phyloP scores from a whole-genome alignment of 2,797 vertebrate genomes.

The Clarias pachynema region DNA sequence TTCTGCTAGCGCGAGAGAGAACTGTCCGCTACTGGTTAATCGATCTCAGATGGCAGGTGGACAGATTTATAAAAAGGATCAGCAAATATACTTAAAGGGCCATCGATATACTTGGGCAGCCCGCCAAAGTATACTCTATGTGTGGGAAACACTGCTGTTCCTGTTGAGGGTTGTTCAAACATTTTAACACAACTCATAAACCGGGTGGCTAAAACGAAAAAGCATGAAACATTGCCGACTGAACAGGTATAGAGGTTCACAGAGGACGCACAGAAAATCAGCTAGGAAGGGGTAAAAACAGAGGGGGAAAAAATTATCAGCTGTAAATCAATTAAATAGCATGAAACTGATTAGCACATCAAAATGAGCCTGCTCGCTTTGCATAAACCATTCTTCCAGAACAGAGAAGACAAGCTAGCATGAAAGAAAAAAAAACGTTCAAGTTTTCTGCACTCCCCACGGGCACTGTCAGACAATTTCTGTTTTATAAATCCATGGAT shows the following conservation, averaged over 20 bases:
- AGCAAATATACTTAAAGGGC: too few relatives aligned
- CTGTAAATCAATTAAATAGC: conserved; percentile 53
- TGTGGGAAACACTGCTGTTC: conserved; percentile 50
- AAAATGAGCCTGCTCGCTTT: conserved; percentile 34
- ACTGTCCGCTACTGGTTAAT: too few relatives aligned
- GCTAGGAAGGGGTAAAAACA: not conserved
- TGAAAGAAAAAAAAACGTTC: conserved; percentile 34
- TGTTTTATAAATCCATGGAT: not conserved
- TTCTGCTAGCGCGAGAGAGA: too few relatives aligned
- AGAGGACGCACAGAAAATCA: conserved; percentile 11
- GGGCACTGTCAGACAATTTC: not conserved
- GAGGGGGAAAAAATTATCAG: conserved; percentile 31
- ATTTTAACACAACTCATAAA: not conserved
- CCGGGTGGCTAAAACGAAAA: conserved; percentile 60
- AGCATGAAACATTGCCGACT: not conserved
- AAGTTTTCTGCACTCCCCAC: conserved; percentile 11
- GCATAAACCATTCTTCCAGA: conserved; percentile 28
- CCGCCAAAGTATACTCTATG: too few relatives aligned
- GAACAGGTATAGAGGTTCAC: not conserved
- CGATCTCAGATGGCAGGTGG: too few relatives aligned
- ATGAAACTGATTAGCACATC: conserved; percentile 50
- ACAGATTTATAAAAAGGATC: too few relatives aligned
- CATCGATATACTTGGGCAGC: too few relatives aligned
- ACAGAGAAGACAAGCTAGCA: conserved; percentile 32
- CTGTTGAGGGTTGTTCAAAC: conserved; percentile 58